A percentile compares a stretch with the other conserved stretches of the same genome.
Evolutionary conservation across 2,888 invertebrate species (phyloP).

Genomic region (Papilio protenor): DNA sequence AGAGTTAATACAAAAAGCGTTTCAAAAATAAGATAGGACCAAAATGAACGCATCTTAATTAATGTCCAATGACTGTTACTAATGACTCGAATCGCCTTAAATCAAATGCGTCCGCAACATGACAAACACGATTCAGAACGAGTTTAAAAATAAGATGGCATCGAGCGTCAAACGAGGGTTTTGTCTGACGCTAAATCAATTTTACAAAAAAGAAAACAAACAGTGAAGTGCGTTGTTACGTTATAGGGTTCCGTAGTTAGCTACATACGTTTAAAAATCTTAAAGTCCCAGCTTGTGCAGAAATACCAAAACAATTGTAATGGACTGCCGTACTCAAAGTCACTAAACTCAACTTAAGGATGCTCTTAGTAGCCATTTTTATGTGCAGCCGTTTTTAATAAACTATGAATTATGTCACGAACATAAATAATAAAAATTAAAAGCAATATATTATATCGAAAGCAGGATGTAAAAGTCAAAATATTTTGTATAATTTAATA

Average conservation of each 20-base stretch:
- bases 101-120: slow-evolving; percentile 44
- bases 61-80: slow-evolving; percentile 44
- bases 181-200: slow-evolving; percentile 36
- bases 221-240: neutral
- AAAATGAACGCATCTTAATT: slow-evolving; percentile 39
- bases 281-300: neutral
- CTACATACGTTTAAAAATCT: neutral
- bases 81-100: slow-evolving; percentile 41
- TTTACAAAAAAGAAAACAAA: slow-evolving; percentile 30
- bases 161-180: slow-evolving; percentile 38
- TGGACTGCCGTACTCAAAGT: no score
- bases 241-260: slow-evolving; percentile 9
- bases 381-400: neutral
- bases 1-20: slow-evolving; percentile 31
- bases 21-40: slow-evolving; percentile 33
- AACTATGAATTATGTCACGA: neutral
- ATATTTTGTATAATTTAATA: slow-evolving; percentile 3
- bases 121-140: slow-evolving; percentile 50
- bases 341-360: neutral
- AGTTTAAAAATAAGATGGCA: slow-evolving; percentile 50
- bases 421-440: neutral
- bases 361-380: neutral
- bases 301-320: no score
- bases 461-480: slow-evolving; percentile 8
- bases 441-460: neutral